Conservation (phyloP, 2,888 invertebrate genomes). For the Stenolophus ochropezus region DNA sequence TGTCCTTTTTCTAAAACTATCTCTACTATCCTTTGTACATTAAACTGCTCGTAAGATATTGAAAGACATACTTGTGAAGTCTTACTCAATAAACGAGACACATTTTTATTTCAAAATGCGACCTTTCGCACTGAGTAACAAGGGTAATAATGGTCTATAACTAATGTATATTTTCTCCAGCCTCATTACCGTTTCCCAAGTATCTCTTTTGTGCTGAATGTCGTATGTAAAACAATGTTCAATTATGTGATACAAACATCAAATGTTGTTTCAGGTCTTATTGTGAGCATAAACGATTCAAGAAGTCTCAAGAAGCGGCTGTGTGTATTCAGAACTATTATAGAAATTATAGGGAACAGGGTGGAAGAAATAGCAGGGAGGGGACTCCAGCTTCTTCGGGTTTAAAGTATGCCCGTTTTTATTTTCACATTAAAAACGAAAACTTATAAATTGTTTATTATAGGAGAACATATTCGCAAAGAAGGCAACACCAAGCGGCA, state of each 20-base stretch:
- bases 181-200: too few relatives aligned
- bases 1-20: too few relatives aligned
- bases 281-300: slow-evolving; percentile 89
- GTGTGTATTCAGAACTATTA: slow-evolving; percentile 78
- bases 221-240: too few relatives aligned
- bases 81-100: too few relatives aligned
- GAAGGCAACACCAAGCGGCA: slow-evolving; percentile 94
- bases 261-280: slow-evolving; percentile 77
- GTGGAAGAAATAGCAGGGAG: slow-evolving; percentile 72
- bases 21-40: too few relatives aligned
- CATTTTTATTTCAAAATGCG: too few relatives aligned
- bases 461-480: slow-evolving; percentile 89
- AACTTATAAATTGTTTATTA: slow-evolving; percentile 61
- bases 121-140: too few relatives aligned
- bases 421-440: slow-evolving; percentile 45
- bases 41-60: too few relatives aligned
- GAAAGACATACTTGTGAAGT: neutral
- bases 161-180: too few relatives aligned
- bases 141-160: too few relatives aligned
- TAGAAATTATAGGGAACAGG: slow-evolving; percentile 78
- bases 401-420: slow-evolving; percentile 73
- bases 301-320: slow-evolving; percentile 80
- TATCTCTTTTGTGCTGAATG: too few relatives aligned
- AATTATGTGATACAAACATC: too few relatives aligned
- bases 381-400: slow-evolving; percentile 73